Percentiles rank a stretch among this genome's conserved stretches.
These are phyloP conservation scores for Morone chrysops DNA, from an alignment of 2,113 vertebrate species.

Conservation along the genomic window DNA sequence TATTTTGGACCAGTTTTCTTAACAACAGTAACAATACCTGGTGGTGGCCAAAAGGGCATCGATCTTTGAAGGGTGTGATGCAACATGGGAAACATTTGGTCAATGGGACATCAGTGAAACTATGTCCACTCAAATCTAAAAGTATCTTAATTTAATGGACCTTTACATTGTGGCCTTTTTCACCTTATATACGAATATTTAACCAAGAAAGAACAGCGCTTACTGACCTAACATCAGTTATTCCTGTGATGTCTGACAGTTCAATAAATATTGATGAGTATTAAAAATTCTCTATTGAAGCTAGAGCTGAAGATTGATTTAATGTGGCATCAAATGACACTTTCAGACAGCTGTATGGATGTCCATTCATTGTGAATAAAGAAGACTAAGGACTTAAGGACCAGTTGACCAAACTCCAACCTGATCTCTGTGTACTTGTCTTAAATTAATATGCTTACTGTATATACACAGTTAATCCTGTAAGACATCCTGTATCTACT, in stretches of 20 bases:
- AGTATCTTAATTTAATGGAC: neutral
- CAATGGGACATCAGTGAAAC: neutral
- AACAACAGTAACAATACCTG: neutral
- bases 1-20: neutral
- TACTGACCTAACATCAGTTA: neutral
- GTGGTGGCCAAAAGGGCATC: neutral
- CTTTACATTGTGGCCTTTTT: neutral
- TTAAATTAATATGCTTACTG: conserved; percentile 1
- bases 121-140: conserved; percentile 1
- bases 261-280: conserved; percentile 15
- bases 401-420: conserved; percentile 9
- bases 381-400: neutral
- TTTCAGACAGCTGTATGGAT: neutral
- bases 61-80: neutral
- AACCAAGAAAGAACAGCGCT: neutral
- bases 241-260: conserved; percentile 36
- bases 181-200: neutral
- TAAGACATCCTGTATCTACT: neutral
- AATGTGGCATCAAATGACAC: neutral
- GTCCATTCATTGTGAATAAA: neutral
- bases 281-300: conserved; percentile 2
- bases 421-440: neutral
- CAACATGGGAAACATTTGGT: neutral
- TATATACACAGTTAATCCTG: neutral
- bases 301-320: neutral